phyloP scores from a whole-genome alignment of 2,797 vertebrate genomes.

The Catharus ustulatus region DNA sequence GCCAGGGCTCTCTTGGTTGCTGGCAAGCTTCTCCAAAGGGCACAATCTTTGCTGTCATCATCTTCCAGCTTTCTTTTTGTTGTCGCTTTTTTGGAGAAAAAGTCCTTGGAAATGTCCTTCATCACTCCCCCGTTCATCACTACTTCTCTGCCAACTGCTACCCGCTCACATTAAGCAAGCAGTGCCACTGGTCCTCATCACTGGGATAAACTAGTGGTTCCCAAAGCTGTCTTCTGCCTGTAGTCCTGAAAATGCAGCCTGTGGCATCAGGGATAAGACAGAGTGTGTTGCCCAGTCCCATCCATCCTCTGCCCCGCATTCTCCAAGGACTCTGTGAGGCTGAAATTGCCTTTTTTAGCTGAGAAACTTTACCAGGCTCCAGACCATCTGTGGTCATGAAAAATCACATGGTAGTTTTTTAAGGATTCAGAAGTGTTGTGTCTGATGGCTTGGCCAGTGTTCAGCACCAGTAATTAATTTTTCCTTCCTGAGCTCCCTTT shows the following conservation, averaged over 20 bases:
- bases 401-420: not conserved
- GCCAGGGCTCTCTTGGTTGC: not conserved
- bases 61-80: not conserved
- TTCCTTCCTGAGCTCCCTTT: constrained; percentile 19
- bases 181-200: not conserved
- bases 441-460: constrained; percentile 9
- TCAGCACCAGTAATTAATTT: constrained; percentile 47
- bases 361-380: not conserved
- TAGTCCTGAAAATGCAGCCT: rapidly evolving
- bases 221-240: not conserved
- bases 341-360: not conserved
- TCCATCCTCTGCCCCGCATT: not conserved
- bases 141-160: not conserved
- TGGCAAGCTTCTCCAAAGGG: not conserved
- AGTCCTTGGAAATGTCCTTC: not conserved
- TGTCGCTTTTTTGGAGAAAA: not conserved
- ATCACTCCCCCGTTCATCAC: not conserved
- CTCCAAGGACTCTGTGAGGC: rapidly evolving
- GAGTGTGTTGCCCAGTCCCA: rapidly evolving
- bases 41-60: not conserved
- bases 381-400: constrained; percentile 21
- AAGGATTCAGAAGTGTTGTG: not conserved
- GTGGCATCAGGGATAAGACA: not conserved
- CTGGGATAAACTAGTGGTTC: not conserved
- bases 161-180: not conserved